Conservation (phyloP, 2,888 invertebrate genomes). For the Yponomeuta cagnagella region DNA sequence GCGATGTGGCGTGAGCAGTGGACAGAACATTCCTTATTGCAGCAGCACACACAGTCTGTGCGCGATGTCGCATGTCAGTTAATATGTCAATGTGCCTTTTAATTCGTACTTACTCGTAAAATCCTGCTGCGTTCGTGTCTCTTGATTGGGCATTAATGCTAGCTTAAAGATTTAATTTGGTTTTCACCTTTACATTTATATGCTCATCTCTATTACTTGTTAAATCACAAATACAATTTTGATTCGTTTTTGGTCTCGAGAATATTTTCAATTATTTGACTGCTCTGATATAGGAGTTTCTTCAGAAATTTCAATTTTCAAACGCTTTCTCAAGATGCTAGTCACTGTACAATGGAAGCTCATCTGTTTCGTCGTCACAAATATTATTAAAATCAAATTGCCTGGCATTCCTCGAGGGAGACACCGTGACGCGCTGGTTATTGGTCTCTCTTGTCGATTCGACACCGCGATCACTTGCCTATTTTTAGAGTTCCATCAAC, state of each 20-base stretch:
- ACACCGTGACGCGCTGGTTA: conserved; percentile 8
- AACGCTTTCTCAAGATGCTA: not conserved
- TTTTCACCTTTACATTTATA: not conserved
- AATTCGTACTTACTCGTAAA: not conserved
- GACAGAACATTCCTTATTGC: conserved; percentile 34
- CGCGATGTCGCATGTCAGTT: not conserved
- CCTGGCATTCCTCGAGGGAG: conserved; percentile 11
- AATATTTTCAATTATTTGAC: no score
- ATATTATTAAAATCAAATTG: conserved; percentile 9
- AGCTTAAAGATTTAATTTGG: not conserved
- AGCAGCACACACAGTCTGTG: conserved; percentile 14
- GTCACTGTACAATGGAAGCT: not conserved
- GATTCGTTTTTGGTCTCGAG: no score
- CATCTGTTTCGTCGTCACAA: conserved; percentile 3
- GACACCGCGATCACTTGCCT: conserved; percentile 46
- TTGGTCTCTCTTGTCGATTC: conserved; percentile 33
- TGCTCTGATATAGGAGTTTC: not conserved
- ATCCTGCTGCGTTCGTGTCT: not conserved
- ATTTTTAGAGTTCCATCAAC: conserved; percentile 28
- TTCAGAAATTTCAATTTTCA: not conserved
- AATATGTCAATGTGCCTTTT: conserved; percentile 14
- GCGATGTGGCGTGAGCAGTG: conserved; percentile 46
- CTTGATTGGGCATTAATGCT: not conserved
- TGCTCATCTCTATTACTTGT: not conserved
- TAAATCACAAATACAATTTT: no score